Evolutionary conservation across 2,888 invertebrate genomes (phyloP), one percentile per base, ranked within the genome.

Genomic region (Melieria omissa): DNA sequence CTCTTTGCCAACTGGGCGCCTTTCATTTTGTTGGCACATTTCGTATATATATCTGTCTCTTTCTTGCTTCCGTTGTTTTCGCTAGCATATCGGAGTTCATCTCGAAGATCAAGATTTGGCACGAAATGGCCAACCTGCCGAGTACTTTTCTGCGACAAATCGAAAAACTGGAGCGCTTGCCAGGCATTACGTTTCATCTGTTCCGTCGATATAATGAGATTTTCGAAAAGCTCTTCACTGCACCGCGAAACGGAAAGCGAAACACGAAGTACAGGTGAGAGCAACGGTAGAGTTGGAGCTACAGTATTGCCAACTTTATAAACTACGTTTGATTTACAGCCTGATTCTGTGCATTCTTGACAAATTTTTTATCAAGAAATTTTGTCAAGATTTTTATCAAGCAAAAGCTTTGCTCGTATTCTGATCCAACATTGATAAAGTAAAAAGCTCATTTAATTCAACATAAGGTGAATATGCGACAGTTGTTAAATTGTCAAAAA

Each of bases 91-190:
- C 95, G 74, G 95, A 98, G 82, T 99, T 99, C 88, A 97, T 98
- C 84, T 92, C 91, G 76, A 98, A 98, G 88, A 96, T 97, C 82
- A 94, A 95, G 84, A 93, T 93, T 83, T 99, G 98, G 98, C 92
- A 94, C 74, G 96, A 97, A 81, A 97, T 99, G 96, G 93, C 96
- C 1, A 92, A 93, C 76, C 90, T 97, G 87, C 91, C 96, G 0
- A 91, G 92, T 78, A 93, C 94, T 71, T 95, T 97, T 84, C 89
- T 93, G 73, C 90, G 91, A 62, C 94, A 94, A 86, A 93, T 98
- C 71, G 93, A 94, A 74, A 90, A 92, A 74, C 87, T 98, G 72
- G 95, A 98, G 82, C 90, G 93, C 71, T 97, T 95, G 83, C 98
- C 98, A 89, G 93, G 94, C 64, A 97, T 99, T 2, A 95, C 98